These are phyloP conservation scores for Minunthozetes semirufus DNA, from an alignment of 2,888 invertebrate genomes.

Conservation along the genomic window DNA sequence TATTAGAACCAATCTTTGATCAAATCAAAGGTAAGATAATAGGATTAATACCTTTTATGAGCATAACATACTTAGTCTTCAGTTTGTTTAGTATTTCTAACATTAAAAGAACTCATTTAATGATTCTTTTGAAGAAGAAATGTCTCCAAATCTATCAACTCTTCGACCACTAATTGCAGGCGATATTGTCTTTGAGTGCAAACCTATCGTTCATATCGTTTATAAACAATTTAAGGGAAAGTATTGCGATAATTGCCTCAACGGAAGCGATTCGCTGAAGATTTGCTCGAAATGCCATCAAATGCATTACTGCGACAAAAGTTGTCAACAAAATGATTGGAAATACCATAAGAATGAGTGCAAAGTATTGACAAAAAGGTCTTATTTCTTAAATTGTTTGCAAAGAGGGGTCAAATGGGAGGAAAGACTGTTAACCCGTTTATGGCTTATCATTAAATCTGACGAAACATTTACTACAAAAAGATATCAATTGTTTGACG, in stretches of 20 bases:
- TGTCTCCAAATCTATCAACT: too few species aligned
- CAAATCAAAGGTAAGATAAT: too few species aligned
- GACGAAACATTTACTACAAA: background rate
- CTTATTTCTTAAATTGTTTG: background rate
- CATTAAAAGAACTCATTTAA: too few species aligned
- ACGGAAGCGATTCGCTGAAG: background rate
- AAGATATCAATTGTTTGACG: background rate
- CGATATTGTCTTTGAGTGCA: background rate
- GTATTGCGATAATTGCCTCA: background rate
- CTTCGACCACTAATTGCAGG: background rate
- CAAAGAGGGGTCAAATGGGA: too few species aligned
- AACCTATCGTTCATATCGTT: background rate
- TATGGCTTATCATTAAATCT: background rate
- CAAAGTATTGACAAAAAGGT: background rate
- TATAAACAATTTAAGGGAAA: background rate
- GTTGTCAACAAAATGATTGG: background rate
- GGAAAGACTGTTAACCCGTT: background rate
- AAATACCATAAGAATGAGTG: constrained; percentile 10
- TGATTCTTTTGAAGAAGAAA: too few species aligned
- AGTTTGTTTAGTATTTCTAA: too few species aligned
- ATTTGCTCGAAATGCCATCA: background rate
- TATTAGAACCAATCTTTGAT: too few species aligned
- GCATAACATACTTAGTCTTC: too few species aligned
- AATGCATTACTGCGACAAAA: background rate
- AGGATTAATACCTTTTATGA: too few species aligned